These are phyloP conservation scores for Anabas testudineus DNA, from an alignment of 2,797 vertebrate genomes.

Conservation along the genomic window DNA sequence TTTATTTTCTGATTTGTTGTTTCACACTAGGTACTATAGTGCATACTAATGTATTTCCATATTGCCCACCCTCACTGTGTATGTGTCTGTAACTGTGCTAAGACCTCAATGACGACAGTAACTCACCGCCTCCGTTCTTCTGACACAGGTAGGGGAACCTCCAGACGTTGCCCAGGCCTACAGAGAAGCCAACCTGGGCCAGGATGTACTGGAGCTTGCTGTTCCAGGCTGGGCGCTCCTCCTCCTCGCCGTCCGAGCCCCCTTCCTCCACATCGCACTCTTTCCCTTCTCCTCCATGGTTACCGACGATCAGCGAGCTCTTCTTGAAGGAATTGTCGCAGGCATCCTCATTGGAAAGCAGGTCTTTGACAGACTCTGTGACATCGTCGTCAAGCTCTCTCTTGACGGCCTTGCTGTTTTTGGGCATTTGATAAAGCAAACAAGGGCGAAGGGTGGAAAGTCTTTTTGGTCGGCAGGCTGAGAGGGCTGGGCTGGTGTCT, in stretches of 20 bases:
- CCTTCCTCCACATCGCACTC: slow-evolving; percentile 77
- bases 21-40: no score
- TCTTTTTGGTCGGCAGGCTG: slow-evolving; percentile 62
- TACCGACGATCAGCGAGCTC: slow-evolving; percentile 89
- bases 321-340: slow-evolving; percentile 96
- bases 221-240: slow-evolving; percentile 96
- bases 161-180: slow-evolving; percentile 98
- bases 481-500: slow-evolving; percentile 29
- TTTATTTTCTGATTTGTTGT: no score
- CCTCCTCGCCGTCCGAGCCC: slow-evolving; percentile 82
- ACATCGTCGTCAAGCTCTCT: slow-evolving; percentile 97
- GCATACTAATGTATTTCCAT: no score
- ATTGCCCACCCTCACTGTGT: no score
- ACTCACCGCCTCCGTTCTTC: slow-evolving; percentile 99
- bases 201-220: slow-evolving; percentile 98
- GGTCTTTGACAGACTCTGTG: slow-evolving; percentile 96
- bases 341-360: slow-evolving; percentile 96
- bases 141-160: slow-evolving; percentile 98
- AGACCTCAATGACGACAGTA: not conserved
- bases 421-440: slow-evolving; percentile 93
- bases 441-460: slow-evolving; percentile 71
- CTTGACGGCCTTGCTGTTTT: slow-evolving; percentile 97
- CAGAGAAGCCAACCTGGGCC: slow-evolving; percentile 98
- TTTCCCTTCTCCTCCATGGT: slow-evolving; percentile 82
- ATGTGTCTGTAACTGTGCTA: no score